phyloP scores from a whole-genome alignment of 2,113 vertebrate species.

The Neogale vison region DNA sequence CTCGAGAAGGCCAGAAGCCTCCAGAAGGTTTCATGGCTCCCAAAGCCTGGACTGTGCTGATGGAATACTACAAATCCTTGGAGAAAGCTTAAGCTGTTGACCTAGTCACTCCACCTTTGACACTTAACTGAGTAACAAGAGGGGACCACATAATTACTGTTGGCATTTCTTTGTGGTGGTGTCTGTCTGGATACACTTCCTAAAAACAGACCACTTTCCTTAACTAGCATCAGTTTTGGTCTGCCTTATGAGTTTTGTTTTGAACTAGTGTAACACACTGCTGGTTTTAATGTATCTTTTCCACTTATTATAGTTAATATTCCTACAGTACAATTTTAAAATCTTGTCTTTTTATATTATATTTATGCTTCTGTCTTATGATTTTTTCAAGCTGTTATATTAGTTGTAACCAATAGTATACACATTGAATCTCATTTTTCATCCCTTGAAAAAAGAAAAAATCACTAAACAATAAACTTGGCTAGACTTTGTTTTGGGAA shows the following conservation, averaged over 20 bases:
- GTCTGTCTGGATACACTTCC: conserved; percentile 79
- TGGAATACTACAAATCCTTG: conserved; percentile 95
- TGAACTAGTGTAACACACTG: conserved; percentile 80
- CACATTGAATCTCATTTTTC: conserved; percentile 25
- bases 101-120: conserved; percentile 74
- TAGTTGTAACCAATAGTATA: conserved; percentile 61
- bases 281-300: conserved; percentile 83
- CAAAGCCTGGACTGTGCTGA: conserved; percentile 95
- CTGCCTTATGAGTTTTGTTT: conserved; percentile 82
- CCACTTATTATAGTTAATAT: conserved; percentile 80
- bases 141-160: conserved; percentile 80
- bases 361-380: conserved; percentile 79
- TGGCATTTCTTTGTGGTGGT: conserved; percentile 80
- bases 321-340: conserved; percentile 82
- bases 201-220: conserved; percentile 78
- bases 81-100: conserved; percentile 90
- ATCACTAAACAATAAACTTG: conserved; percentile 7
- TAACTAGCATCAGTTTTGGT: conserved; percentile 78
- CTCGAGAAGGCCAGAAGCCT: conserved; percentile 95
- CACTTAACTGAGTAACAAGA: conserved; percentile 70
- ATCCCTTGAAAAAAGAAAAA: background rate
- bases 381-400: conserved; percentile 73
- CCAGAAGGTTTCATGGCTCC: conserved; percentile 98
- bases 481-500: conserved; percentile 54
- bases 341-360: conserved; percentile 78